phyloP scores from a whole-genome alignment of 2,888 invertebrate genomes.

The Leucozona laternaria region DNA sequence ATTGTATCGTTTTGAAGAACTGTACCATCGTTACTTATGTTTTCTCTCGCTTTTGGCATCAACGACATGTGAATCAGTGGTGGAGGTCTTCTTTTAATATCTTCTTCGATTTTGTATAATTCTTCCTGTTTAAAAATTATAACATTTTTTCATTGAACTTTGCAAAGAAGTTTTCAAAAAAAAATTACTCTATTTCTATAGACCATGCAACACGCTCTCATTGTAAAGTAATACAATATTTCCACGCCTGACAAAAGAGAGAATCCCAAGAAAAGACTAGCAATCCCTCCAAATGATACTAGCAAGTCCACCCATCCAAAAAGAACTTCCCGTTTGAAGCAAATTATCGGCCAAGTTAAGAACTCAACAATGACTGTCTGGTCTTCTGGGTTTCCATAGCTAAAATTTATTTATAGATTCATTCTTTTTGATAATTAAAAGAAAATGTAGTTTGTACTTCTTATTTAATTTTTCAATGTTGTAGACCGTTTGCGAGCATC shows the following conservation, averaged over 20 bases:
- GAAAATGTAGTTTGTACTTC: slow-evolving; percentile 79
- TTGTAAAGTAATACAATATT: slow-evolving; percentile 90
- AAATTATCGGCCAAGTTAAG: slow-evolving; percentile 88
- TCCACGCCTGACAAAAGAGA: slow-evolving; percentile 91
- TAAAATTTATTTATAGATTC: slow-evolving; percentile 30
- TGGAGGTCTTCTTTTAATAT: slow-evolving; percentile 80
- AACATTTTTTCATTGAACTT: neutral
- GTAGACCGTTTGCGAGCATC: slow-evolving; percentile 90
- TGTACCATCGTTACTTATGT: neutral
- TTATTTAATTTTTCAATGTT: slow-evolving; percentile 90
- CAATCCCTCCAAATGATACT: slow-evolving; percentile 86
- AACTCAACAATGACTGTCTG: slow-evolving; percentile 85
- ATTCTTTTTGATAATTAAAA: neutral
- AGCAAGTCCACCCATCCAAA: slow-evolving; percentile 94
- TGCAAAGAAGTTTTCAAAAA: neutral
- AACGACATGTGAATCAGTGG: slow-evolving; percentile 81
- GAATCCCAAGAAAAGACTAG: slow-evolving; percentile 86
- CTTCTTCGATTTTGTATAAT: slow-evolving; percentile 81
- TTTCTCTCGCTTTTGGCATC: slow-evolving; percentile 71
- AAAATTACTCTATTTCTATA: slow-evolving; percentile 81
- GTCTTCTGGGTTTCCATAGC: slow-evolving; percentile 77
- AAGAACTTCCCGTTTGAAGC: slow-evolving; percentile 91
- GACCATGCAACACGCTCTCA: slow-evolving; percentile 85
- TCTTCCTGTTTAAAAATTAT: slow-evolving; percentile 78
- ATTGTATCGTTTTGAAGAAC: slow-evolving; percentile 50